Base-by-base conservation (phyloP, 2,113 vertebrate genomes). In the Pluvianellus socialis region DNA sequence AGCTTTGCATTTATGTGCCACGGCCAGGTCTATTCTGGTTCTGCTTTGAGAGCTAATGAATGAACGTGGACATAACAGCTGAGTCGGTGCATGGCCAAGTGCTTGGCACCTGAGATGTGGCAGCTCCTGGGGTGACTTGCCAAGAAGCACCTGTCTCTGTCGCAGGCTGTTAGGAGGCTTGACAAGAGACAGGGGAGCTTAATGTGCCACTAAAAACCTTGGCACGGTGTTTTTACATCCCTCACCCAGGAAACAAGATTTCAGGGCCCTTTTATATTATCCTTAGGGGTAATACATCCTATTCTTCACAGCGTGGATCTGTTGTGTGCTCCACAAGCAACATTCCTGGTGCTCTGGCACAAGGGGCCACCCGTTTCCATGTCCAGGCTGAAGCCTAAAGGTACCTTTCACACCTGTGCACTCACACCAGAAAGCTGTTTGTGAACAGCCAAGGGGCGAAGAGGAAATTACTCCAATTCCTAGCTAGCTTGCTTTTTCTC, bases 121-220 rank as follows among this genome's bases (percentile, higher is more conserved):
- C 91, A 88, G 84, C 79, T 96, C 85, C 85, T 4, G 10, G 38
- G 47, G 47, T 88, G 77, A 71, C 63, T 83, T 96, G 95, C 89
- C 92, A 96, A 95, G 92, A 89, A 45, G 70, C 50, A 85, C 91
- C 95, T 94, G 88, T 94, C 95, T 95, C 59, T 38, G 53, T 91
- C 4, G 1, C 73, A 85, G 70, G 45, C 85, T 92, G 65, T 97
- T 93, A 94, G 77, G 81, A 93, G 65, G 56, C 30, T 94, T 96
- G 92, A 96, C 77, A 92, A 82, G 66, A 88, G 94, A 79, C 32
- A 45, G 61, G 40, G 65, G 24, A 96, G 74, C 58, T 93, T 92
- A 93, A 91, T 45, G 90, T 83, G 66, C 74, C 61, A 71, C 90
- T 91, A 40, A 90, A 92, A 93, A 32, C 6, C 65, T 87, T 92